These are phyloP conservation scores for Archips xylosteana DNA, from an alignment of 2,888 invertebrate genomes.

Conservation along the genomic window DNA sequence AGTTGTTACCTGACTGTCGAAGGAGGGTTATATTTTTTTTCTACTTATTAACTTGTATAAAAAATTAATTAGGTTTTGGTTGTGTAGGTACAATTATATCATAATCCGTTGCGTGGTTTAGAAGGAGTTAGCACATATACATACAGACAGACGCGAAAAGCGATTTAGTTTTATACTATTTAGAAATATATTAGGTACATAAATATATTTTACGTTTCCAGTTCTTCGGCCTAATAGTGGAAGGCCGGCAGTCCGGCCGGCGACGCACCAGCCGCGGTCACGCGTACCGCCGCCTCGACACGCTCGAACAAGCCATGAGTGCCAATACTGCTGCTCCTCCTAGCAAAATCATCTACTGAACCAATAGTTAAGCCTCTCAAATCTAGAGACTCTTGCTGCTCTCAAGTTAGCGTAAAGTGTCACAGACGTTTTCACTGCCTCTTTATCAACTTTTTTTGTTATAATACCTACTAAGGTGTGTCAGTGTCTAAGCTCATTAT, in stretches of 20 bases:
- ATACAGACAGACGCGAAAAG: no score
- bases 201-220: constrained; percentile 51
- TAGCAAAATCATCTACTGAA: constrained; percentile 78
- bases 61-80: no score
- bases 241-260: constrained; percentile 72
- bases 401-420: neutral
- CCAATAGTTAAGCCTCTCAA: neutral
- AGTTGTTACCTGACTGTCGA: no score
- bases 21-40: no score
- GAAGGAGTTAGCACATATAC: no score
- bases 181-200: neutral
- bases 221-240: constrained; percentile 75
- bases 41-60: no score
- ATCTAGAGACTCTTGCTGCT: neutral
- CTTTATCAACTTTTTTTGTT: neutral
- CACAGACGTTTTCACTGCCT: neutral
- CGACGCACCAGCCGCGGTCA: constrained; percentile 78
- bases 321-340: constrained; percentile 72
- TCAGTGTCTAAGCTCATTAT: no score
- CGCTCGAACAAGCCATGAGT: constrained; percentile 79
- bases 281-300: constrained; percentile 77
- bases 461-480: no score
- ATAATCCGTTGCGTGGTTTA: no score
- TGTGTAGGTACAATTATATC: no score
- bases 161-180: no score